Evolutionary conservation across 2,888 invertebrate species (phyloP), one percentile per base, ranked within the genome.

Genomic region (Epistrophella euchroma): DNA sequence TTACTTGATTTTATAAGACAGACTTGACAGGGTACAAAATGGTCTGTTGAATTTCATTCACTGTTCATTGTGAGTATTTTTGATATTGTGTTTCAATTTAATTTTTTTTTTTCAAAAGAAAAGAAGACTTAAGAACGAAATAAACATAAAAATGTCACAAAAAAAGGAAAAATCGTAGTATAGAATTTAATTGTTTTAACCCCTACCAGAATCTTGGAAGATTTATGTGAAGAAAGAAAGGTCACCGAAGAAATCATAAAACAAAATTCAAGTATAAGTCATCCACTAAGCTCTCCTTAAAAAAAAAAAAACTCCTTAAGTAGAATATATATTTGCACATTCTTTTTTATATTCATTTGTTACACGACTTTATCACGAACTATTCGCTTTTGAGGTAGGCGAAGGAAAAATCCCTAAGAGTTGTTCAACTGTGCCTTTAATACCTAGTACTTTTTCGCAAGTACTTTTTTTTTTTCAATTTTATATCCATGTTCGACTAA

Each of bases 281-380:
- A 37, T 19, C 37, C 58, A 60, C 22, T 37, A 37, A 60, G 37
- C 3, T 37, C 37, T 19, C 37, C 60, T 58, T 32, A 17, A 17
- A 19, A 0, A 25, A 9, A 32, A n/a, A 3, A 40, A 40, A n/a
- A n/a, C n/a, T n/a, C n/a, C n/a, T n/a, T n/a, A n/a, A n/a, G n/a
- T n/a, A n/a, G n/a, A n/a, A 52, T 0, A 60, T 43, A 62, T 25
- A 5, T 62, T 37, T 37, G 19, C 60, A 58, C 62, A 58, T 56
- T 64, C 40, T 64, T 50, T 66, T 47, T 47, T 10, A 45, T 60
- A 17, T 70, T 47, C 19, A 68, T 25, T 15, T 19, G 15, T 47
- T 22, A 72, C 28, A 58, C 50, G 66, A 72, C 50, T 72, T 35
- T 37, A 68, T 68, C 60, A 72, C 43, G 77, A 83, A 66, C 25